Conservation (phyloP, 1,140 invertebrate genomes). For the Eupristina koningsbergeri region DNA sequence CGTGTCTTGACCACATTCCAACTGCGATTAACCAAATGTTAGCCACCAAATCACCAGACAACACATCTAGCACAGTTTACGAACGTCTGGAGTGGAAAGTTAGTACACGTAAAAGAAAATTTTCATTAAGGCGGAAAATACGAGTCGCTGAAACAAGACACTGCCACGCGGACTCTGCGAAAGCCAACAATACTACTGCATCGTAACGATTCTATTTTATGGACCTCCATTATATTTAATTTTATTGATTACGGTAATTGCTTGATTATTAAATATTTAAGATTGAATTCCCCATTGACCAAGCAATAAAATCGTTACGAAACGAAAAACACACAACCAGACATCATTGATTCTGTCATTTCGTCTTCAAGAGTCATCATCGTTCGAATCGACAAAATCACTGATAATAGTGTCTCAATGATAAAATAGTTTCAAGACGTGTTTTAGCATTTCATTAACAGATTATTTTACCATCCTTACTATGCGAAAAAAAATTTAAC, state of each 20-base stretch:
- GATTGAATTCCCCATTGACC: background rate
- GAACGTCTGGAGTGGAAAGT: slow-evolving; percentile 57
- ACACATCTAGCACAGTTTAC: slow-evolving; percentile 62
- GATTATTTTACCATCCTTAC: slow-evolving; percentile 30
- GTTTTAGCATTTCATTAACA: slow-evolving; percentile 15
- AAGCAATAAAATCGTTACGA: slow-evolving; percentile 23
- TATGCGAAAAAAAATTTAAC: slow-evolving; percentile 24
- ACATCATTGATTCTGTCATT: slow-evolving; percentile 38
- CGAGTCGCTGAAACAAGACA: slow-evolving; percentile 49
- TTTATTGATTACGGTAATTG: no score
- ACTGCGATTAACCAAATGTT: slow-evolving; percentile 61
- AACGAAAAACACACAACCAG: slow-evolving; percentile 39
- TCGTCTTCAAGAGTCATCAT: background rate
- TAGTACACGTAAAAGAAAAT: slow-evolving; percentile 55
- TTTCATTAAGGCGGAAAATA: slow-evolving; percentile 43
- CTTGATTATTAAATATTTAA: background rate
- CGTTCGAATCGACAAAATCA: slow-evolving; percentile 47
- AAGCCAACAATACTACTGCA: slow-evolving; percentile 50
- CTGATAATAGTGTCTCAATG: slow-evolving; percentile 12
- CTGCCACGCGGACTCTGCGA: slow-evolving; percentile 50
- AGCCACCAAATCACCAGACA: slow-evolving; percentile 67
- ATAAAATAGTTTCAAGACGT: slow-evolving; percentile 11
- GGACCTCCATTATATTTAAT: background rate
- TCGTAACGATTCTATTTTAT: slow-evolving; percentile 12
- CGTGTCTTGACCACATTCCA: slow-evolving; percentile 41